These are phyloP conservation scores for Thymelicus lineola DNA, from an alignment of 2,888 invertebrate genomes.

Conservation along the genomic window DNA sequence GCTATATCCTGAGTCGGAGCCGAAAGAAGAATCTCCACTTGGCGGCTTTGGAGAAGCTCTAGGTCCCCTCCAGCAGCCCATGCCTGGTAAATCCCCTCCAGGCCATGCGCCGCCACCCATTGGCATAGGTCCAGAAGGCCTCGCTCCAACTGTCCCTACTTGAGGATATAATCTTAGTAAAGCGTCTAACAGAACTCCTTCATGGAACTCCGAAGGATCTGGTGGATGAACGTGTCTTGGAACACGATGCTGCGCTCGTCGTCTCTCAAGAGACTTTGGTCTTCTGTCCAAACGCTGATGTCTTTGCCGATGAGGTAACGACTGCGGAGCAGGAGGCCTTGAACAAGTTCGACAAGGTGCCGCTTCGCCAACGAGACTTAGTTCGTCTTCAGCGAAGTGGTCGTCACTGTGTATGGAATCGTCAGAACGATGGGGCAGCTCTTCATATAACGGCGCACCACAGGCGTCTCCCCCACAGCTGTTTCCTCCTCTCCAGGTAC, in stretches of 20 bases:
- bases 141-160: constrained; percentile 87
- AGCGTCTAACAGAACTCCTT: constrained; percentile 91
- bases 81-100: constrained; percentile 86
- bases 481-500: constrained; percentile 85
- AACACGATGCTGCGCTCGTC: constrained; percentile 73
- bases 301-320: constrained; percentile 84
- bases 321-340: constrained; percentile 79
- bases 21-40: constrained; percentile 91
- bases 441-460: constrained; percentile 93
- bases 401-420: constrained; percentile 89
- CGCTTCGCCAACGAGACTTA: constrained; percentile 84
- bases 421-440: constrained; percentile 87
- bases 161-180: constrained; percentile 89
- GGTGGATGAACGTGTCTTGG: constrained; percentile 86
- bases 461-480: constrained; percentile 73
- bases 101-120: constrained; percentile 88
- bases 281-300: constrained; percentile 86
- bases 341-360: constrained; percentile 80
- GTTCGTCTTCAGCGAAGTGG: constrained; percentile 94
- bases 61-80: constrained; percentile 85
- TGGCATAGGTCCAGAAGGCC: constrained; percentile 73
- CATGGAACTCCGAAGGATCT: constrained; percentile 92
- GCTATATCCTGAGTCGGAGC: constrained; percentile 94
- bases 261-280: constrained; percentile 82
- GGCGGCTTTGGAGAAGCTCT: constrained; percentile 86